Evolutionary conservation across 2,797 vertebrate genomes (phyloP).

Genomic region (Chrosomus eos): DNA sequence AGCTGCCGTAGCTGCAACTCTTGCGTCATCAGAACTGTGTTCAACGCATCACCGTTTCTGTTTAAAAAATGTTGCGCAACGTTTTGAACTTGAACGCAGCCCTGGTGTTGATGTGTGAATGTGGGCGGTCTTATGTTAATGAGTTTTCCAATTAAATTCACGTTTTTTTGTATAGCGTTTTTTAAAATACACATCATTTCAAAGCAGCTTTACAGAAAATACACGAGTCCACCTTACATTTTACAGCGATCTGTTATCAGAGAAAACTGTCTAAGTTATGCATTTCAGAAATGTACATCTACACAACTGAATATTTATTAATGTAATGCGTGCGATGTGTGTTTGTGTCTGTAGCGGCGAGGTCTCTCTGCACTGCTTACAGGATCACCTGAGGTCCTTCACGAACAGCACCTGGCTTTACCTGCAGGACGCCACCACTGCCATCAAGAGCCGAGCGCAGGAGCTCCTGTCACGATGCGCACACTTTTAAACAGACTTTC

Average conservation of each 20-base stretch:
- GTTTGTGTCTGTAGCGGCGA: slow-evolving; percentile 79
- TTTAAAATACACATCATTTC: too few relatives aligned
- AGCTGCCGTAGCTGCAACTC: too few relatives aligned
- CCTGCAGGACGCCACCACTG: slow-evolving; percentile 83
- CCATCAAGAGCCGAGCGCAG: slow-evolving; percentile 87
- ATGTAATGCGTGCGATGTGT: neutral
- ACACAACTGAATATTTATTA: too few relatives aligned
- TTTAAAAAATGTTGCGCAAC: too few relatives aligned
- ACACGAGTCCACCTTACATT: fast-evolving
- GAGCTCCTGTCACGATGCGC: slow-evolving; percentile 79
- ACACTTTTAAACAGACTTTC: neutral
- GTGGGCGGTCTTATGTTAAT: neutral
- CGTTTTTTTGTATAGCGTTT: too few relatives aligned
- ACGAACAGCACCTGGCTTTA: slow-evolving; percentile 87
- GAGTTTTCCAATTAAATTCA: neutral
- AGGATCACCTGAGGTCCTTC: slow-evolving; percentile 80
- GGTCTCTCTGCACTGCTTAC: slow-evolving; percentile 85
- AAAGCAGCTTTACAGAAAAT: too few relatives aligned
- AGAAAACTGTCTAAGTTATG: too few relatives aligned
- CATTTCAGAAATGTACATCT: too few relatives aligned
- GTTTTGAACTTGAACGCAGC: too few relatives aligned
- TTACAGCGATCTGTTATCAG: too few relatives aligned
- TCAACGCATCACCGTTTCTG: too few relatives aligned
- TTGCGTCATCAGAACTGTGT: too few relatives aligned
- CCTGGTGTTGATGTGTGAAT: neutral